Conservation (phyloP, 1,140 invertebrate species). For the Drosophila melanica region DNA sequence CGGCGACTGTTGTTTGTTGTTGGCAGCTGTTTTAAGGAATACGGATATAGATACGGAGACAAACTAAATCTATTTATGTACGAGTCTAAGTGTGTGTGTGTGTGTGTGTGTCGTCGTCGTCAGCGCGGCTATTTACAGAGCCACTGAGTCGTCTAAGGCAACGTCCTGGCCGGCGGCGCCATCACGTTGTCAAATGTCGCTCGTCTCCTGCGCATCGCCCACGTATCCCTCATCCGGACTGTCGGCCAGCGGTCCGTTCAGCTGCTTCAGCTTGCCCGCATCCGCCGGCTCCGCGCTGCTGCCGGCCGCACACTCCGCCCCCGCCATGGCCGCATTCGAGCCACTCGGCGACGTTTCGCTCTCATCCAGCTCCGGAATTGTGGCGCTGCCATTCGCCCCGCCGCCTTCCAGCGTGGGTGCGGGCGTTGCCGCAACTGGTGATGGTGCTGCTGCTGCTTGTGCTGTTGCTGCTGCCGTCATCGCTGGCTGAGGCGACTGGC, state of each 20-base stretch:
- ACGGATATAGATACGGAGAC: slow-evolving; percentile 26
- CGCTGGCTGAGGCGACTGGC: slow-evolving; percentile 48
- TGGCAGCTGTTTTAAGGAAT: slow-evolving; percentile 45
- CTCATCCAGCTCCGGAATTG: slow-evolving; percentile 77
- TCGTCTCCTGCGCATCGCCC: slow-evolving; percentile 87
- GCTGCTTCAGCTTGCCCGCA: slow-evolving; percentile 72
- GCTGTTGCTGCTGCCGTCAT: slow-evolving; percentile 6
- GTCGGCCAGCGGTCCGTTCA: slow-evolving; percentile 88
- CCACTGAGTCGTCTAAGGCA: slow-evolving; percentile 82
- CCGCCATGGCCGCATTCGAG: slow-evolving; percentile 48
- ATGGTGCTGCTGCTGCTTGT: slow-evolving; percentile 27
- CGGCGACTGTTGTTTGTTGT: slow-evolving; percentile 11
- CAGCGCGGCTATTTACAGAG: slow-evolving; percentile 65
- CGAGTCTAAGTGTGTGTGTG: slow-evolving; percentile 13
- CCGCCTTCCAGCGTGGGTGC: slow-evolving; percentile 25
- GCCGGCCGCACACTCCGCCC: slow-evolving; percentile 44
- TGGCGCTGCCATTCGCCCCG: slow-evolving; percentile 25
- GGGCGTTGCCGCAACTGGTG: slow-evolving; percentile 7
- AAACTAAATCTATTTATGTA: slow-evolving; percentile 33
- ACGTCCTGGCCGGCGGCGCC: slow-evolving; percentile 43
- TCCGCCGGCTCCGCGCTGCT: slow-evolving; percentile 63
- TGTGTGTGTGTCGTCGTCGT: slow-evolving; percentile 41
- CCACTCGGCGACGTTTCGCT: slow-evolving; percentile 67
- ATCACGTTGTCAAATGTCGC: slow-evolving; percentile 86
- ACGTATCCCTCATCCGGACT: slow-evolving; percentile 95